Conservation (phyloP, 2,113 vertebrate genomes). For the Gallinago jamesoni region DNA sequence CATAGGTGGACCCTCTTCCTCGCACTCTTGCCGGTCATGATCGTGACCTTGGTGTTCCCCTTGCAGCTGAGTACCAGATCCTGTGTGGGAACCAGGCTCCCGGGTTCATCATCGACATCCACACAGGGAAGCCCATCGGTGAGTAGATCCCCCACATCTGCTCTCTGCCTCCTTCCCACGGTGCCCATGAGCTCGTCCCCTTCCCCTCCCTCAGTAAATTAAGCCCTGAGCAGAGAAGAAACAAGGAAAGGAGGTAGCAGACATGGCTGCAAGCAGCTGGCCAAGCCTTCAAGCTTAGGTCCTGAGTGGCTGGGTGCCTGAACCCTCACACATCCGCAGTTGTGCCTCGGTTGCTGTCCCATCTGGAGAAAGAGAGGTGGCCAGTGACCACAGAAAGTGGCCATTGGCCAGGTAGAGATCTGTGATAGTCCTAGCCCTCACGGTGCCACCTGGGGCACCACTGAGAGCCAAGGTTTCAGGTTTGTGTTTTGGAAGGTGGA, state of each 20-base stretch:
- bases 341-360: neutral
- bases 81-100: slow-evolving; percentile 91
- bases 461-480: neutral
- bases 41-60: neutral
- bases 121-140: slow-evolving; percentile 89
- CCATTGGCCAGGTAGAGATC: neutral
- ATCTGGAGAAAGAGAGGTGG: neutral
- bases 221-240: neutral
- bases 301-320: neutral
- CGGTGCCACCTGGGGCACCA: fast-evolving
- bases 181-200: neutral
- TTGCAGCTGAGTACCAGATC: slow-evolving; percentile 85
- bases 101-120: slow-evolving; percentile 90
- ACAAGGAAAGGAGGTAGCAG: neutral
- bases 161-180: neutral
- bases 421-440: fast-evolving
- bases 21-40: fast-evolving
- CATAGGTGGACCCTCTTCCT: neutral
- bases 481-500: neutral
- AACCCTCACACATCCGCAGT: neutral
- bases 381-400: neutral
- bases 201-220: neutral
- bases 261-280: neutral
- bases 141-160: slow-evolving; percentile 20
- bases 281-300: neutral